Percentiles rank a stretch among this genome's conserved stretches.
These are phyloP conservation scores for Calyptomena viridis DNA, from an alignment of 2,113 vertebrate genomes.

Conservation along the genomic window DNA sequence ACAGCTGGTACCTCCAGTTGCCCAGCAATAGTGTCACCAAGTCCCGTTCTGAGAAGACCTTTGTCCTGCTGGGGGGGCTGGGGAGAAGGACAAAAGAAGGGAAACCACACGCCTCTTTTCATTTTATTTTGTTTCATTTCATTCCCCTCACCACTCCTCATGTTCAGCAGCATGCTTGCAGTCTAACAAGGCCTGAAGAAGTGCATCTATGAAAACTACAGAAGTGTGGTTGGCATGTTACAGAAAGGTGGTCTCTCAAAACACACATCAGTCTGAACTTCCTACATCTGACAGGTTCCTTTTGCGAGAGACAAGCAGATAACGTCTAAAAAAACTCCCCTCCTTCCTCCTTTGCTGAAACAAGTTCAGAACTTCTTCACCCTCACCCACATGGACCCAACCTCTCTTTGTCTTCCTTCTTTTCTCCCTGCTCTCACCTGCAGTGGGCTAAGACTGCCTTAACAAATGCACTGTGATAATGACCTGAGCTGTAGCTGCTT, in stretches of 20 bases:
- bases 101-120: neutral
- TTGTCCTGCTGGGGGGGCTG: neutral
- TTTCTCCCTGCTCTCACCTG: neutral
- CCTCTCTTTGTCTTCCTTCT: neutral
- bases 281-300: neutral
- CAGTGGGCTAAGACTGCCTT: neutral
- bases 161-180: neutral
- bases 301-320: neutral
- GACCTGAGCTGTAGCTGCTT: neutral
- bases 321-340: neutral
- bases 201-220: neutral
- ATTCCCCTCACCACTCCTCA: rapidly evolving
- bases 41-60: neutral
- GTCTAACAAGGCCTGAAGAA: neutral
- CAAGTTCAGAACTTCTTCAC: neutral
- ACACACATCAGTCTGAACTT: neutral
- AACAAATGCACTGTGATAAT: neutral
- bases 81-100: neutral
- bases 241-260: neutral
- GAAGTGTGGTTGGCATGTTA: neutral
- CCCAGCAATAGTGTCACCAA: neutral
- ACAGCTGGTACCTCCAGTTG: neutral
- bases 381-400: neutral
- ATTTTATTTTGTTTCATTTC: neutral
- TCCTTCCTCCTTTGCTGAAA: neutral